Conservation (phyloP, 2,888 invertebrate genomes). For the Clitarchus hookeri region DNA sequence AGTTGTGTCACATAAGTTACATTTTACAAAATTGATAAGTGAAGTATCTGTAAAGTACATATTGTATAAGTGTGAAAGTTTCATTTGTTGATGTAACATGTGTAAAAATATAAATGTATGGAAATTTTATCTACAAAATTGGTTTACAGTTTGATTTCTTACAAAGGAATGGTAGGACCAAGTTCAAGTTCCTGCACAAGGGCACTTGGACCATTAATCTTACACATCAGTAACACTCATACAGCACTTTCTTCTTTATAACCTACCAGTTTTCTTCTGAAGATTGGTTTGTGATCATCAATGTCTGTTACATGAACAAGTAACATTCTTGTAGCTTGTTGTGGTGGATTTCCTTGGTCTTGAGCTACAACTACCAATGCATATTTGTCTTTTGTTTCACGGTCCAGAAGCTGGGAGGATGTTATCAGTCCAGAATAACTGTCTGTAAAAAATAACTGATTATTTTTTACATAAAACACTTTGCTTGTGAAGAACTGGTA, state of each 20-base stretch:
- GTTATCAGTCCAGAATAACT: slow-evolving; percentile 72
- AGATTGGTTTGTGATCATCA: slow-evolving; percentile 79
- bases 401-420: slow-evolving; percentile 69
- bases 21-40: too few species aligned
- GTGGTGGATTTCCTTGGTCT: slow-evolving; percentile 77
- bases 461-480: background rate
- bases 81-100: too few species aligned
- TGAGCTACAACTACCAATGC: slow-evolving; percentile 78
- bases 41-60: too few species aligned
- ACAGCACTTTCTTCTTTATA: background rate
- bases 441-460: slow-evolving; percentile 53
- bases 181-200: too few species aligned
- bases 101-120: too few species aligned
- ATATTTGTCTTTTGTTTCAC: slow-evolving; percentile 74
- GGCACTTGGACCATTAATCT: too few species aligned
- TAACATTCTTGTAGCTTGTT: slow-evolving; percentile 72
- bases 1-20: too few species aligned
- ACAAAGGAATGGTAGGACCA: too few species aligned
- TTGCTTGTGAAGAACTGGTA: background rate
- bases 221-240: too few species aligned
- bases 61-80: too few species aligned
- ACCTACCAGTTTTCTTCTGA: slow-evolving; percentile 68
- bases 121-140: too few species aligned
- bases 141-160: too few species aligned
- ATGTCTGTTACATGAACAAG: slow-evolving; percentile 72